A percentile compares a stretch with the other conserved stretches of the same genome.
These are phyloP conservation scores for Melipona quadrifasciata DNA, from an alignment of 1,140 invertebrate genomes.

Conservation along the genomic window DNA sequence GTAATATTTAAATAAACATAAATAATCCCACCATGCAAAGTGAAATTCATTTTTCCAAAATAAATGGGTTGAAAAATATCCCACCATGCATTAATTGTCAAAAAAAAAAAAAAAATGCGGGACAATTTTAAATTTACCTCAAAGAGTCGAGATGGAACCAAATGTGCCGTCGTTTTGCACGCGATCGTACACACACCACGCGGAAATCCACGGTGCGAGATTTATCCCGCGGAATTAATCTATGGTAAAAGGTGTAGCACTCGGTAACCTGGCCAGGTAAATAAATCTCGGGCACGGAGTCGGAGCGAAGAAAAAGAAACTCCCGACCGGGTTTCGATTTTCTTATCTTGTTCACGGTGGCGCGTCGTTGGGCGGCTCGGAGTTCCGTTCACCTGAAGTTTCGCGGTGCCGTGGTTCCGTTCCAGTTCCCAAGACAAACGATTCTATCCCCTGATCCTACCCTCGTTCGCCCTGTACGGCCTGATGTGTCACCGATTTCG, in stretches of 20 bases:
- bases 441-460: not conserved
- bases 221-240: conserved; percentile 10
- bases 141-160: not conserved
- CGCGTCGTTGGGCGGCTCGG: not conserved
- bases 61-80: too few species aligned
- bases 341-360: conserved; percentile 20
- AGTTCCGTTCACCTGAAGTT: conserved; percentile 31
- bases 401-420: conserved; percentile 39
- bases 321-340: not conserved
- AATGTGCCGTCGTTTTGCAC: not conserved
- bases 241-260: not conserved
- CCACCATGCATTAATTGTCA: too few species aligned
- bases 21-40: too few species aligned
- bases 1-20: too few species aligned
- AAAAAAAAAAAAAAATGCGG: too few species aligned
- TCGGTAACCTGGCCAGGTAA: not conserved
- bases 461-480: not conserved
- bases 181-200: too few species aligned
- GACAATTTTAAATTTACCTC: too few species aligned
- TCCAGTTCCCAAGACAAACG: conserved; percentile 40
- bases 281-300: conserved; percentile 3
- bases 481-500: not conserved
- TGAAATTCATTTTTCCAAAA: too few species aligned
- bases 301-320: not conserved
- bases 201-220: not conserved